Evolutionary conservation across 2,888 invertebrate species (phyloP).

Genomic region (Onthophagus sagittarius): DNA sequence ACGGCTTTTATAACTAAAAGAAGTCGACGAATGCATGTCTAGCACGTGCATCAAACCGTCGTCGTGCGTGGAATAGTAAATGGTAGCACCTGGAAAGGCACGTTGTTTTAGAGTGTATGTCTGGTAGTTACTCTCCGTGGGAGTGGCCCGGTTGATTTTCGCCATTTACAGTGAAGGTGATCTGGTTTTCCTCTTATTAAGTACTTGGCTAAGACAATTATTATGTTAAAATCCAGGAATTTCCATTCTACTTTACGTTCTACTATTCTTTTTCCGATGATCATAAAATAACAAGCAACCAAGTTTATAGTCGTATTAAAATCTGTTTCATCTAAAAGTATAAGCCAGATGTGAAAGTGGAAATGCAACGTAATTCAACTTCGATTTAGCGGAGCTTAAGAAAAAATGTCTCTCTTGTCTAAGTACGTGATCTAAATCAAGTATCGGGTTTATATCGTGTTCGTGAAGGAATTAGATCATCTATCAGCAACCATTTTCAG

Average conservation of each 20-base stretch:
- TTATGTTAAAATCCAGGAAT: not conserved
- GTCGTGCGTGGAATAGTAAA: not conserved
- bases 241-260: not conserved
- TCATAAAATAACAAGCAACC: not conserved
- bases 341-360: not conserved
- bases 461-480: conserved; percentile 8
- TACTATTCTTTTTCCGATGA: not conserved
- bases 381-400: not conserved
- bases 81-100: not conserved
- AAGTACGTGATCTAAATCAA: not conserved
- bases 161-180: not conserved
- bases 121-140: not conserved
- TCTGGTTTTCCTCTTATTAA: not conserved
- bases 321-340: not conserved
- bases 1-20: not conserved
- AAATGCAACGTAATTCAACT: conserved; percentile 4
- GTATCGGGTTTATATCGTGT: not conserved
- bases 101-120: not conserved
- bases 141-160: not conserved
- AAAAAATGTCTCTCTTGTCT: conserved; percentile 1
- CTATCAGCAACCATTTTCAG: not conserved
- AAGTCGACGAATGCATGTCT: not conserved
- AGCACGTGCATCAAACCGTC: not conserved
- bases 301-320: not conserved
- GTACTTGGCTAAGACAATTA: not conserved